phyloP scores from a whole-genome alignment of 2,888 invertebrate genomes.

The Lymantria dispar region DNA sequence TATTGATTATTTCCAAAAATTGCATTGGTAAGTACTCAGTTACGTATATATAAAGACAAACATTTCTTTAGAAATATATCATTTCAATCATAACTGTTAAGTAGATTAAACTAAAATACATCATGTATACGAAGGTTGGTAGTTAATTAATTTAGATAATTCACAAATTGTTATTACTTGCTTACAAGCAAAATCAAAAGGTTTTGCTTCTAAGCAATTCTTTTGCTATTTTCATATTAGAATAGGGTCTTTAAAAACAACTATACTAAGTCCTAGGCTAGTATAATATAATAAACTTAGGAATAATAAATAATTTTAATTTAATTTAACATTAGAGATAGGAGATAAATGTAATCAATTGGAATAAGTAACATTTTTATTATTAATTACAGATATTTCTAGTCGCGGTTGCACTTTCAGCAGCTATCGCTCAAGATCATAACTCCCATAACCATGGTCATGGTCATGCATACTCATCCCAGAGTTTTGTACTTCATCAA shows the following conservation, averaged over 20 bases:
- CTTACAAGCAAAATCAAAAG: no score
- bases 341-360: not conserved
- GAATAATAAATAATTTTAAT: no score
- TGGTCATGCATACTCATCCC: conserved; percentile 15
- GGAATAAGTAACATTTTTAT: no score
- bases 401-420: not conserved
- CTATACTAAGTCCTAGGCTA: no score
- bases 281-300: no score
- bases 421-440: not conserved
- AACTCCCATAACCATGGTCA: conserved; percentile 10
- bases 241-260: no score
- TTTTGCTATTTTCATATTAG: no score
- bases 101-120: not conserved
- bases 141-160: no score
- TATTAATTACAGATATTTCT: not conserved
- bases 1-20: not conserved
- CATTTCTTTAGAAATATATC: not conserved
- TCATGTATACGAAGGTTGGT: not conserved
- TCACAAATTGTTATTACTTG: no score
- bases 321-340: no score
- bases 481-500: conserved; percentile 13
- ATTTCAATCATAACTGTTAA: not conserved
- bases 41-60: not conserved
- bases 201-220: no score
- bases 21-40: not conserved